Percentiles rank a stretch among this genome's conserved stretches.
Conservation (phyloP, 1,140 invertebrate species). For the Parapsyche elsis region DNA sequence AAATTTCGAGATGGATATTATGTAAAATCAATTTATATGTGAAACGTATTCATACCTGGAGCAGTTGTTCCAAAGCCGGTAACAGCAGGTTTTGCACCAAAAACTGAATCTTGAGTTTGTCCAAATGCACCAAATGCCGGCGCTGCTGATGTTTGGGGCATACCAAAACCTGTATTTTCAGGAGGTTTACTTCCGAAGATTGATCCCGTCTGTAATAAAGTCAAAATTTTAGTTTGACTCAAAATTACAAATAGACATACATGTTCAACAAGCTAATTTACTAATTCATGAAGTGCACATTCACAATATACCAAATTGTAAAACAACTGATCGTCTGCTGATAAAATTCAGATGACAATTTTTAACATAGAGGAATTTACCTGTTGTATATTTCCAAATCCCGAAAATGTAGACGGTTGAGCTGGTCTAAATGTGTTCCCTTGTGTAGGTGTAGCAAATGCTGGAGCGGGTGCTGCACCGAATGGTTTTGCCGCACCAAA, state of each 20-base stretch:
- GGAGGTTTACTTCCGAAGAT: constrained; percentile 66
- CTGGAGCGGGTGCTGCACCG: constrained; percentile 64
- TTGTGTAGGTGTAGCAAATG: constrained; percentile 61
- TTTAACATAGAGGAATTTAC: constrained; percentile 4
- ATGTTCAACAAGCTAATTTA: too few relatives aligned
- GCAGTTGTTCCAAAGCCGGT: constrained; percentile 62
- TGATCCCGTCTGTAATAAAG: constrained; percentile 54
- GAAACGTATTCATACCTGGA: constrained; percentile 57
- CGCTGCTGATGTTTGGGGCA: constrained; percentile 60
- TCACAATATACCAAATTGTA: too few relatives aligned
- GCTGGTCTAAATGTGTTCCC: constrained; percentile 59
- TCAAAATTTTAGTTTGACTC: too few relatives aligned
- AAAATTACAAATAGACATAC: too few relatives aligned
- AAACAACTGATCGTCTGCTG: too few relatives aligned
- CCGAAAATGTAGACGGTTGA: constrained; percentile 58
- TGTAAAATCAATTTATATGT: constrained; percentile 58
- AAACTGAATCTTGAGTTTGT: constrained; percentile 58
- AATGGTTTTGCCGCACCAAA: constrained; percentile 70
- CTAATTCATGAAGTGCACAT: too few relatives aligned
- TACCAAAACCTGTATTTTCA: constrained; percentile 68
- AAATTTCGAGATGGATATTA: constrained; percentile 35
- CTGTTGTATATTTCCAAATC: constrained; percentile 57
- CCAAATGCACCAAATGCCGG: constrained; percentile 62
- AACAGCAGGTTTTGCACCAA: constrained; percentile 58
- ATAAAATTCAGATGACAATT: background rate